Evolutionary conservation across 2,888 invertebrate species (phyloP).

Genomic region (Meta bourneti): DNA sequence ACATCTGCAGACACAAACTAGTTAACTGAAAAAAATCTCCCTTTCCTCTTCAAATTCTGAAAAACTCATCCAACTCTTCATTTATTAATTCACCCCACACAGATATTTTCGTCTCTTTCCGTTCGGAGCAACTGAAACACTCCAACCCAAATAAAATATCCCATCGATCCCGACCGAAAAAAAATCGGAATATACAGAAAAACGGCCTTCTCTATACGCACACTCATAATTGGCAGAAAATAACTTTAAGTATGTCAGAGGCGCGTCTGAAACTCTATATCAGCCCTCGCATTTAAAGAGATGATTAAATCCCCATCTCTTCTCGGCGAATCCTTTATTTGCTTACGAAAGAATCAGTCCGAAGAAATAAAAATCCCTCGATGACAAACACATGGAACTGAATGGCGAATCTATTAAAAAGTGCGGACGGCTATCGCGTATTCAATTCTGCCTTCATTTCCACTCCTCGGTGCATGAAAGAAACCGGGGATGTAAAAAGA

Average conservation of each 20-base stretch:
- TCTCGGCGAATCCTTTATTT: conserved; percentile 8
- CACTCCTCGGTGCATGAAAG: background rate
- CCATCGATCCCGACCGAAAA: background rate
- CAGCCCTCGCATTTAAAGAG: conserved; percentile 7
- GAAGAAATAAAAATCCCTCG: conserved; percentile 39
- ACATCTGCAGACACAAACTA: too few relatives aligned
- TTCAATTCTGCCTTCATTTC: conserved; percentile 44
- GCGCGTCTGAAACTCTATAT: background rate
- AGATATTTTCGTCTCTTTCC: too few relatives aligned
- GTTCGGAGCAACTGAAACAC: background rate
- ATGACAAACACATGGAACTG: conserved; percentile 15
- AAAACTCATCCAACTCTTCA: too few relatives aligned
- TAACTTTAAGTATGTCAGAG: background rate
- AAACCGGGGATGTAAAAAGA: background rate
- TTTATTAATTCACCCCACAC: too few relatives aligned
- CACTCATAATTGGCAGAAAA: conserved; percentile 30
- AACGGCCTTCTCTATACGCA: too few relatives aligned
- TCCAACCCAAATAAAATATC: background rate
- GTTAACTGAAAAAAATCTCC: too few relatives aligned
- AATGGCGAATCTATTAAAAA: conserved; percentile 33
- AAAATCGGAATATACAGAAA: background rate
- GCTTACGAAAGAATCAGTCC: background rate
- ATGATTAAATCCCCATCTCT: conserved; percentile 33
- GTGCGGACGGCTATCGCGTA: conserved; percentile 5
- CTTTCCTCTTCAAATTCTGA: too few relatives aligned